These are phyloP conservation scores for Macrosiphum euphorbiae DNA, from an alignment of 2,888 invertebrate species.

Conservation along the genomic window DNA sequence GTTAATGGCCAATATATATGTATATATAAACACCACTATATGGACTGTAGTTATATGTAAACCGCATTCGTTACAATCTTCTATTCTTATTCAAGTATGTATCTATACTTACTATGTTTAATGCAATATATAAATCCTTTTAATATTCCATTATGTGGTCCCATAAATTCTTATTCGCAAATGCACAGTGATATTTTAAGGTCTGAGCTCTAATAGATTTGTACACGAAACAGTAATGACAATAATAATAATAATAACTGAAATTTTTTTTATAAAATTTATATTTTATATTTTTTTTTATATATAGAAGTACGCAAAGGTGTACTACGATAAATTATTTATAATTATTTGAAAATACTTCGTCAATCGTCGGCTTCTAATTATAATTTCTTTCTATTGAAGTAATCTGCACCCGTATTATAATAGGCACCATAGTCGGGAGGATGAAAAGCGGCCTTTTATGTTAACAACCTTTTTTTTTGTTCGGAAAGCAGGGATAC, in stretches of 20 bases:
- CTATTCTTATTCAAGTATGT: not conserved
- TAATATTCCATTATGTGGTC: not conserved
- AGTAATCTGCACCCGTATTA: not conserved
- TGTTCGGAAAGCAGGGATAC: too few relatives aligned
- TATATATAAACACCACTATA: not conserved
- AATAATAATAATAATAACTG: not conserved
- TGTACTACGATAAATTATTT: not conserved
- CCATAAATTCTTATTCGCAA: not conserved
- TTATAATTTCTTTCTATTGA: not conserved
- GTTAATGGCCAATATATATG: not conserved
- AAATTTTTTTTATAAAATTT: too few relatives aligned
- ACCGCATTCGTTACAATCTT: not conserved
- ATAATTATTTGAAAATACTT: not conserved
- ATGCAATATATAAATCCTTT: not conserved
- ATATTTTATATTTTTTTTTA: too few relatives aligned
- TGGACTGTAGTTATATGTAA: not conserved
- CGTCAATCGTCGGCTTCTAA: not conserved
- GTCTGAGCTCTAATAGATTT: not conserved
- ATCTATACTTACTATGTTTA: not conserved
- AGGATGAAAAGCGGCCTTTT: too few relatives aligned
- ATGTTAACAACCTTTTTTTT: too few relatives aligned
- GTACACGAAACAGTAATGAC: not conserved
- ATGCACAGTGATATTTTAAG: not conserved
- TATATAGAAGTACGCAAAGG: not conserved
- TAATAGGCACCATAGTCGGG: too few relatives aligned